Percentiles rank a stretch among this genome's conserved stretches.
Evolutionary conservation across 2,888 invertebrate genomes (phyloP).

Genomic region (Sclerodermus sp.): DNA sequence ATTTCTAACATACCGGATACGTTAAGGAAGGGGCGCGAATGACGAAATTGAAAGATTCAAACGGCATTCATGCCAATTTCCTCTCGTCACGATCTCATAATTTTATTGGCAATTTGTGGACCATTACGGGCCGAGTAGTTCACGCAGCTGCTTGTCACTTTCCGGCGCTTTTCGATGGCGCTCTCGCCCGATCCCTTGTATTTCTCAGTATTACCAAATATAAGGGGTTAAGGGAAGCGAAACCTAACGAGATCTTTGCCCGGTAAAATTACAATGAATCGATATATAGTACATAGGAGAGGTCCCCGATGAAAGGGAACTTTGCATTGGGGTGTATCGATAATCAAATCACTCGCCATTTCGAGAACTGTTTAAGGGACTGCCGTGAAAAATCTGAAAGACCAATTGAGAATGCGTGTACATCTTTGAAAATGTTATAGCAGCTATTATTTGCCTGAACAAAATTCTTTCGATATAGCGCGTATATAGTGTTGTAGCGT

Average conservation of each 20-base stretch:
- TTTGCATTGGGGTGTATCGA: too few species aligned
- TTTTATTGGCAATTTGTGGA: constrained; percentile 54
- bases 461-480: too few species aligned
- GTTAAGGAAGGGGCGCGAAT: constrained; percentile 16
- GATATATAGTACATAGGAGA: too few species aligned
- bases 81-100: constrained; percentile 48
- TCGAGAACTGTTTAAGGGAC: too few species aligned
- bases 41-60: constrained; percentile 52
- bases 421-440: too few species aligned
- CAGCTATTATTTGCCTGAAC: too few species aligned
- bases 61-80: constrained; percentile 52
- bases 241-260: neutral
- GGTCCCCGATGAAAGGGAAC: too few species aligned
- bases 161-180: constrained; percentile 9
- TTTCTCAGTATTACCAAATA: constrained; percentile 4
- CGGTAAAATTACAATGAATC: neutral
- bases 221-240: constrained; percentile 8
- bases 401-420: too few species aligned
- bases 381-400: too few species aligned
- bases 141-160: constrained; percentile 8
- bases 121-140: constrained; percentile 34
- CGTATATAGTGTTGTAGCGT: too few species aligned
- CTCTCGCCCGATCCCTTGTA: constrained; percentile 7
- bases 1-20: constrained; percentile 18
- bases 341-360: too few species aligned